Evolutionary conservation across 2,888 invertebrate species (phyloP).

Genomic region (Cantharis nigra): DNA sequence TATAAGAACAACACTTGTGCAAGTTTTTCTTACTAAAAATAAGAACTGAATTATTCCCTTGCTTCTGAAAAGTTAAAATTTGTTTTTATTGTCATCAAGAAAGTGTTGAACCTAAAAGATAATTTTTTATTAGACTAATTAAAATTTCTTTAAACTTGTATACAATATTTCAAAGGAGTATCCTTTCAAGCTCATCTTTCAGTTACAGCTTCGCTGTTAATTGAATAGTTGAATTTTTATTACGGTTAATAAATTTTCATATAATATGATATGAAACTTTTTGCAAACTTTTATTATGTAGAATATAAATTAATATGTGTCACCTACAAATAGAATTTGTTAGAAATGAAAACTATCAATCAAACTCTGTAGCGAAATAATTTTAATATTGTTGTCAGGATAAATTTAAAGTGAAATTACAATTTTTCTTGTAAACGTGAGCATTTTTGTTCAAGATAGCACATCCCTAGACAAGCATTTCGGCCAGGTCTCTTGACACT

Average conservation of each 20-base stretch:
- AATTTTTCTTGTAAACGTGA: conserved; percentile 1
- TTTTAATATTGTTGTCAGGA: neutral
- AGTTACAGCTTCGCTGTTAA: neutral
- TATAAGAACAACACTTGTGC: neutral
- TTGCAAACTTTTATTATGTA: neutral
- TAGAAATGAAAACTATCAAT: neutral
- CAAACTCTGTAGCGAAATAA: neutral
- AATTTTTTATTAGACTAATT: neutral
- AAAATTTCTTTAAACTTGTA: neutral
- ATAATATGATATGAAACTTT: neutral
- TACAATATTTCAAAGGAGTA: neutral
- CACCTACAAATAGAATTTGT: neutral
- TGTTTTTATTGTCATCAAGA: neutral
- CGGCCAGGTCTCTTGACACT: neutral
- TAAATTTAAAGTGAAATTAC: neutral
- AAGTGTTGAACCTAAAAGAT: neutral
- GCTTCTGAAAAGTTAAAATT: neutral
- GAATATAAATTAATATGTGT: neutral
- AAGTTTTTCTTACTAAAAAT: neutral
- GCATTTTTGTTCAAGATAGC: conserved; percentile 3
- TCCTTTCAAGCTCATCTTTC: neutral
- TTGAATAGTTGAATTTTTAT: neutral
- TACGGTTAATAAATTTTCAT: neutral
- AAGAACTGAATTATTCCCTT: neutral
- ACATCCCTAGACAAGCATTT: conserved; percentile 2